phyloP scores from a whole-genome alignment of 2,113 vertebrate species.

The Cygnus atratus region DNA sequence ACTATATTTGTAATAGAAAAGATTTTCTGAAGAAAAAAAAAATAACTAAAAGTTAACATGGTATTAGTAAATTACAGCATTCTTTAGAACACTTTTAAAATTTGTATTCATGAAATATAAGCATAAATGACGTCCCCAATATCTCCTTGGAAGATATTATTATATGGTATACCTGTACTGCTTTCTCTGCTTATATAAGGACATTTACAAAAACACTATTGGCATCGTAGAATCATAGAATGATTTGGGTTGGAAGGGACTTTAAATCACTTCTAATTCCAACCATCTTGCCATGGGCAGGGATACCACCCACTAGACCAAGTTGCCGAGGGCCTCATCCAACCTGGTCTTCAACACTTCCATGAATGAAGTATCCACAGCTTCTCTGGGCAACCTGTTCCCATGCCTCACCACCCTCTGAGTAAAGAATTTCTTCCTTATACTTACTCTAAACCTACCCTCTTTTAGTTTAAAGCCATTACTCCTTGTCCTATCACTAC shows the following conservation, averaged over 20 bases:
- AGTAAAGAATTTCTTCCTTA: too few species aligned
- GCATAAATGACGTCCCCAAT: not conserved
- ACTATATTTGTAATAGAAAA: not conserved
- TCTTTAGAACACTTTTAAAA: not conserved
- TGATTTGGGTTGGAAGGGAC: not conserved
- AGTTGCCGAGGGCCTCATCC: not conserved
- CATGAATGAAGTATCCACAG: too few species aligned
- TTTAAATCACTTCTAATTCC: not conserved
- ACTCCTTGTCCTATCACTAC: too few species aligned
- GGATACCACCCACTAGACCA: not conserved
- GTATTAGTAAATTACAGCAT: not conserved
- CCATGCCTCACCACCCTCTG: too few species aligned
- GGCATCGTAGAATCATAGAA: not conserved
- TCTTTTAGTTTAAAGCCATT: too few species aligned
- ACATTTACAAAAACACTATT: not conserved
- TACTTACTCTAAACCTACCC: too few species aligned
- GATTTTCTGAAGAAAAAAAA: not conserved
- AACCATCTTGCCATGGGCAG: not conserved
- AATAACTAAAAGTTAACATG: not conserved
- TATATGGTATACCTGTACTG: not conserved
- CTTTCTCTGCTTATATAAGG: not conserved
- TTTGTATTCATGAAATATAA: not conserved
- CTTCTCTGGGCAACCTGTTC: too few species aligned
- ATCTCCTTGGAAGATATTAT: not conserved
- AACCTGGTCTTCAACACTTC: too few species aligned